These are phyloP conservation scores for Acleris laterana DNA, from an alignment of 2,888 invertebrate genomes.

Conservation along the genomic window DNA sequence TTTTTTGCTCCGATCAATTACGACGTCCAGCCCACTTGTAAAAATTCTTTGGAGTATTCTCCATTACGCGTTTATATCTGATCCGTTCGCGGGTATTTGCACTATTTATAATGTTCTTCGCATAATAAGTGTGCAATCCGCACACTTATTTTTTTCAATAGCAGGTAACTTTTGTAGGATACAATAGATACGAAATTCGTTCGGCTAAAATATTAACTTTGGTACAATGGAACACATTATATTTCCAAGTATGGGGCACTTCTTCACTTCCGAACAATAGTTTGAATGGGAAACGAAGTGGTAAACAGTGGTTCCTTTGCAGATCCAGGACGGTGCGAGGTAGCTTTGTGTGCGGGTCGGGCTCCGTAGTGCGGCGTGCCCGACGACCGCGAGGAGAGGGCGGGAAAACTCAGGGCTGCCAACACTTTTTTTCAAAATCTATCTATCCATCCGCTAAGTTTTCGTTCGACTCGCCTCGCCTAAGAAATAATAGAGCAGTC, in stretches of 20 bases:
- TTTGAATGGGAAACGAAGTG: slow-evolving; percentile 80
- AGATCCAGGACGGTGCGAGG: slow-evolving; percentile 56
- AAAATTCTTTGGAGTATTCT: slow-evolving; percentile 53
- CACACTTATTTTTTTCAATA: slow-evolving; percentile 66
- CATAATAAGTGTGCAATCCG: slow-evolving; percentile 71
- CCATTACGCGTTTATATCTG: slow-evolving; percentile 58
- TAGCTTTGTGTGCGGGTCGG: slow-evolving; percentile 41
- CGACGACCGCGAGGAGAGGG: slow-evolving; percentile 14
- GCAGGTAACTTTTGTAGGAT: slow-evolving; percentile 73
- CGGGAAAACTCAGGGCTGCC: slow-evolving; percentile 29
- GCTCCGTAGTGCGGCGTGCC: slow-evolving; percentile 14
- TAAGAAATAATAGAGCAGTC: too few species aligned
- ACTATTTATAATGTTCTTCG: slow-evolving; percentile 61
- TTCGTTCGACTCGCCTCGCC: too few species aligned
- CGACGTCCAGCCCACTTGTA: slow-evolving; percentile 68
- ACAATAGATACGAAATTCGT: slow-evolving; percentile 76
- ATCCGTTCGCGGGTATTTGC: slow-evolving; percentile 61
- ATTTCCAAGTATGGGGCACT: slow-evolving; percentile 79
- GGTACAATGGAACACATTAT: slow-evolving; percentile 78
- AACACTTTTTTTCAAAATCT: neutral
- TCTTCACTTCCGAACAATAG: slow-evolving; percentile 83
- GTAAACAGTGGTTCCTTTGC: slow-evolving; percentile 76
- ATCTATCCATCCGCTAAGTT: too few species aligned
- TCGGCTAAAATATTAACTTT: slow-evolving; percentile 82
- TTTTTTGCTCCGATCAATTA: slow-evolving; percentile 69